Percentiles rank a stretch among this genome's conserved stretches.
Conservation (phyloP, 2,888 invertebrate species). For the Tachystola acroxantha region DNA sequence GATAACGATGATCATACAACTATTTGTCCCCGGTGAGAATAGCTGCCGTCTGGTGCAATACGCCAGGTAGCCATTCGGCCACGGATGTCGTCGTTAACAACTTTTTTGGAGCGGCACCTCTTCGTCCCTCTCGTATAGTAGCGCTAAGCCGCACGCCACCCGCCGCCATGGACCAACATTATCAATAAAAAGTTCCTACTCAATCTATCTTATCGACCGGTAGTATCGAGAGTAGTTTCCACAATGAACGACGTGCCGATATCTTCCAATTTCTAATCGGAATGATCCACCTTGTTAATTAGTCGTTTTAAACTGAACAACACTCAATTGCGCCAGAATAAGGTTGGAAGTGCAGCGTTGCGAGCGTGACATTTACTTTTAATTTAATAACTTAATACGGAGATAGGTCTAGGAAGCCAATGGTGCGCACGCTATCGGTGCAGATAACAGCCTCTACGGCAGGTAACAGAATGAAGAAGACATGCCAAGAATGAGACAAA, state of each 20-base stretch:
- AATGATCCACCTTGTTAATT: conserved; percentile 75
- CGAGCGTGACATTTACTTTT: conserved; percentile 49
- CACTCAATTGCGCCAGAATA: conserved; percentile 26
- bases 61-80: no score
- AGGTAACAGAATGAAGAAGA: no score
- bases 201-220: conserved; percentile 71
- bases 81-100: no score
- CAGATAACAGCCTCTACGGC: conserved; percentile 56
- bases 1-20: no score
- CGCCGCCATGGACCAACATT: conserved; percentile 50
- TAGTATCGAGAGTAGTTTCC: conserved; percentile 73
- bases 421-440: conserved; percentile 62
- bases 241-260: conserved; percentile 76
- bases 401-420: conserved; percentile 67
- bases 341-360: conserved; percentile 35
- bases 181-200: conserved; percentile 67
- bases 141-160: conserved; percentile 52
- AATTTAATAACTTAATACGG: conserved; percentile 75
- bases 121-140: no score
- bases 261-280: conserved; percentile 75
- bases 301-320: conserved; percentile 29
- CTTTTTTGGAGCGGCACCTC: no score
- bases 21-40: no score
- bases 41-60: no score
- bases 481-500: no score